These are phyloP conservation scores for Diaphora mendica DNA, from an alignment of 2,888 invertebrate genomes.

Conservation along the genomic window DNA sequence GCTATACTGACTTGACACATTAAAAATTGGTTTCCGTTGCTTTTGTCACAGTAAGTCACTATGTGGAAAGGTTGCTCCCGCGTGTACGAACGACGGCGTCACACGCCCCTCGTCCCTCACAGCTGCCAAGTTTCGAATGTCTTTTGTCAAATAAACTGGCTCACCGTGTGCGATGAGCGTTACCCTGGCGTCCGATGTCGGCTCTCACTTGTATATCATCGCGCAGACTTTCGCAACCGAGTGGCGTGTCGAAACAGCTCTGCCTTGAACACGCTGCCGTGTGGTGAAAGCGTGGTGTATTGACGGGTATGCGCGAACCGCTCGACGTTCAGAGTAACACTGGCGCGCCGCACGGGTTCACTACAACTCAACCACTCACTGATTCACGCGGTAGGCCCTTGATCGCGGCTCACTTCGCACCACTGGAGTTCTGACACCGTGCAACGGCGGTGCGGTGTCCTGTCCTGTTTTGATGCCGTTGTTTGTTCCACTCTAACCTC, in stretches of 20 bases:
- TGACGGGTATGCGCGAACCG: conserved; percentile 46
- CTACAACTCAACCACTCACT: conserved; percentile 43
- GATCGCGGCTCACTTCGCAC: conserved; percentile 71
- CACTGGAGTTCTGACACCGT: conserved; percentile 40
- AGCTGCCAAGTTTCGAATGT: conserved; percentile 81
- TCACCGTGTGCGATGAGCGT: conserved; percentile 85
- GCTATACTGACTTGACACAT: conserved; percentile 87
- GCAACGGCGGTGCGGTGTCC: conserved; percentile 47
- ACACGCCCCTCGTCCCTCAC: conserved; percentile 81
- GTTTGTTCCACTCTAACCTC: conserved; percentile 42
- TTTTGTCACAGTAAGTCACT: conserved; percentile 76
- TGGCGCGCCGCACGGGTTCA: conserved; percentile 47
- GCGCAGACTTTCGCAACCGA: conserved; percentile 85
- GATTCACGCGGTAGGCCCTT: conserved; percentile 62
- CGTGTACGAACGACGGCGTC: conserved; percentile 83
- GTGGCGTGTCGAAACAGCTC: conserved; percentile 81
- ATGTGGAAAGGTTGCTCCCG: conserved; percentile 77
- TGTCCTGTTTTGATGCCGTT: conserved; percentile 38
- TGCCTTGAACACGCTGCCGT: conserved; percentile 71
- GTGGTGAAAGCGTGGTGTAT: conserved; percentile 62
- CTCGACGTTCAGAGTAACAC: conserved; percentile 52
- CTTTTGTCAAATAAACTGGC: conserved; percentile 79
- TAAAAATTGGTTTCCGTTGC: conserved; percentile 84
- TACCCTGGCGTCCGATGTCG: conserved; percentile 78
- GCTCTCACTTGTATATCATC: conserved; percentile 87